Percentiles rank a stretch among this genome's conserved stretches.
These are phyloP conservation scores for Batillaria attramentaria DNA, from an alignment of 1,140 invertebrate genomes.

Conservation along the genomic window DNA sequence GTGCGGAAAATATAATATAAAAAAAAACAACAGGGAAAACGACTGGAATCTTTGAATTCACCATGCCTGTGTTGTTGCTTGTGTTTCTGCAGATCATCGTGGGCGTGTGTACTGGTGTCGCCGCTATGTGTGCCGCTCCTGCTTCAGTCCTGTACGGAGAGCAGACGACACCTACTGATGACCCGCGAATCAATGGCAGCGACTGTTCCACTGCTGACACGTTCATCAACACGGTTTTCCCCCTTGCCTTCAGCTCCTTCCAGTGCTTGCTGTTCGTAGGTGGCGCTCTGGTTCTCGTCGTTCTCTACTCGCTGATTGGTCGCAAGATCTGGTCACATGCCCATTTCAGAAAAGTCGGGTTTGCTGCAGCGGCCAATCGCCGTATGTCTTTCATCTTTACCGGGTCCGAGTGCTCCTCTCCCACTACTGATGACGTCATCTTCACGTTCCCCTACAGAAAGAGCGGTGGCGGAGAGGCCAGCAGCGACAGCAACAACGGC, in stretches of 20 bases:
- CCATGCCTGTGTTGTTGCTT: no score
- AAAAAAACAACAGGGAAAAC: no score
- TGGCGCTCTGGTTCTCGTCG: conserved; percentile 27
- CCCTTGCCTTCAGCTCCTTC: conserved; percentile 35
- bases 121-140: conserved; percentile 28
- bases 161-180: conserved; percentile 18
- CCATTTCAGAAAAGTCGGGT: conserved; percentile 20
- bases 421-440: conserved; percentile 22
- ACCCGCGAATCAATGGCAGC: conserved; percentile 28
- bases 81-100: conserved; percentile 19
- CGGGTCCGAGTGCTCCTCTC: conserved; percentile 26
- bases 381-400: conserved; percentile 21
- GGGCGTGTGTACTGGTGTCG: conserved; percentile 8
- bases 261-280: conserved; percentile 35
- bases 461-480: not conserved
- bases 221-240: conserved; percentile 28
- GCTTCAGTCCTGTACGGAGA: conserved; percentile 32
- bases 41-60: no score
- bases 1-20: no score
- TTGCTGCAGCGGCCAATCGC: not conserved
- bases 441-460: conserved; percentile 22
- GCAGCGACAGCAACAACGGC: conserved; percentile 15
- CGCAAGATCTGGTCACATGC: conserved; percentile 32
- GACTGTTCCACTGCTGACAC: conserved; percentile 37
- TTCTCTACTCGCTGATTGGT: conserved; percentile 38